Evolutionary conservation across 64 coral and sea anemone species (phyloP).

Genomic region (Trachythela sp.): DNA sequence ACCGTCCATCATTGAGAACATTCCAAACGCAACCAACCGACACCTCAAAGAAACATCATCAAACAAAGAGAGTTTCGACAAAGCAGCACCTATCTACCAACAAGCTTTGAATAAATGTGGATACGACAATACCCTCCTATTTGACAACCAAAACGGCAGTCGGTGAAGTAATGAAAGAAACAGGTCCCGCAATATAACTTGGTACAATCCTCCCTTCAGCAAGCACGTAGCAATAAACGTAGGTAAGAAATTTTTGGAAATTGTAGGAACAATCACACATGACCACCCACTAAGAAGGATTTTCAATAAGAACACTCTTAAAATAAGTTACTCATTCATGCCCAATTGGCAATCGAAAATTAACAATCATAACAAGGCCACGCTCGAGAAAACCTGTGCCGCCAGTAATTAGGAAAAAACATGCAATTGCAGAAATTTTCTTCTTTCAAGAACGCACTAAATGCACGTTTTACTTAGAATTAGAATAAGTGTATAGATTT

Average conservation of each 20-base stretch:
- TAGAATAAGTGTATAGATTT: too few species aligned
- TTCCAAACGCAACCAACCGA: conserved; percentile 27
- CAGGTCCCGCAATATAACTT: not conserved
- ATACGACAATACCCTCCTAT: conserved; percentile 12
- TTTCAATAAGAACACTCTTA: conserved; percentile 8
- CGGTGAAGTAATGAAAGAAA: not conserved
- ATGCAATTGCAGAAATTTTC: conserved; percentile 19
- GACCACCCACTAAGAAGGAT: not conserved
- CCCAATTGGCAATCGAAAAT: not conserved
- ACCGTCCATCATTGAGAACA: conserved; percentile 2
- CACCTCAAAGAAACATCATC: conserved; percentile 24
- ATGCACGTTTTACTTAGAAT: too few species aligned
- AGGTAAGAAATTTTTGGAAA: not conserved
- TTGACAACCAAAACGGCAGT: not conserved
- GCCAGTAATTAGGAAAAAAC: not conserved
- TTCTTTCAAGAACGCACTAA: not conserved
- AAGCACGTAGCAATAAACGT: conserved; percentile 5
- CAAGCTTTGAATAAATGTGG: conserved; percentile 30
- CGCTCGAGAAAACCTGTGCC: not conserved
- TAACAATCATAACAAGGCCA: not conserved
- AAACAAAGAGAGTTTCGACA: conserved; percentile 2
- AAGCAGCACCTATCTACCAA: conserved; percentile 9
- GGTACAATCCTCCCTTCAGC: conserved; percentile 9
- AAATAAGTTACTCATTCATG: conserved; percentile 12
- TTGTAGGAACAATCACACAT: not conserved